Percentiles rank a stretch among this genome's conserved stretches.
Conservation (phyloP, 2,888 invertebrate genomes). For the Villa cingulata region DNA sequence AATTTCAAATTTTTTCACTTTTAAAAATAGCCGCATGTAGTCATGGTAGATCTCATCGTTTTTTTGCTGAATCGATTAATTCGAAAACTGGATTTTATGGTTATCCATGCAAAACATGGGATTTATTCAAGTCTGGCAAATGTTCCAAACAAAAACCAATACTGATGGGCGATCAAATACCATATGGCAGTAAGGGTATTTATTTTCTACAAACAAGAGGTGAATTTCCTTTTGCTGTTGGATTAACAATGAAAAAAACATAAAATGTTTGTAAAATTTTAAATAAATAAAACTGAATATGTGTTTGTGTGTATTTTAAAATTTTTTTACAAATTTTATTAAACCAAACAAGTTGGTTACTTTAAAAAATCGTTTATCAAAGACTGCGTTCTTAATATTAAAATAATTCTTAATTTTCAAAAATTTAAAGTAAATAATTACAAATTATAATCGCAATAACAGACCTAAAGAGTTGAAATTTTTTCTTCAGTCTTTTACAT, state of each 20-base stretch:
- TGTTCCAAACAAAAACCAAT: slow-evolving; percentile 26
- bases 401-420: too few relatives aligned
- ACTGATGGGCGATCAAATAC: slow-evolving; percentile 45
- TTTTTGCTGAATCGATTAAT: slow-evolving; percentile 51
- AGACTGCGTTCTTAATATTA: too few relatives aligned
- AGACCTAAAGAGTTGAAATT: too few relatives aligned
- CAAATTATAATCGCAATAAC: too few relatives aligned
- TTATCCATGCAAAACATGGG: slow-evolving; percentile 42
- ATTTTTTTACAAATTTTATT: not conserved
- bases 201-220: slow-evolving; percentile 48
- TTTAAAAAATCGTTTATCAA: too few relatives aligned
- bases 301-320: not conserved
- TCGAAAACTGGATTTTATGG: slow-evolving; percentile 41
- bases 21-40: slow-evolving; percentile 45
- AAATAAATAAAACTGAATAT: not conserved
- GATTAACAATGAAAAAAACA: slow-evolving; percentile 10
- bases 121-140: slow-evolving; percentile 22
- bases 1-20: not conserved
- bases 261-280: not conserved
- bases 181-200: slow-evolving; percentile 38
- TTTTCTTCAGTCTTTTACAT: too few relatives aligned
- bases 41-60: slow-evolving; percentile 48
- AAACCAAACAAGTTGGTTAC: too few relatives aligned
- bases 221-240: slow-evolving; percentile 41
- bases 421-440: too few relatives aligned